A percentile compares a stretch with the other conserved stretches of the same genome.
Evolutionary conservation across 2,797 vertebrate species (phyloP).

Genomic region (Chloroceryle amazona): DNA sequence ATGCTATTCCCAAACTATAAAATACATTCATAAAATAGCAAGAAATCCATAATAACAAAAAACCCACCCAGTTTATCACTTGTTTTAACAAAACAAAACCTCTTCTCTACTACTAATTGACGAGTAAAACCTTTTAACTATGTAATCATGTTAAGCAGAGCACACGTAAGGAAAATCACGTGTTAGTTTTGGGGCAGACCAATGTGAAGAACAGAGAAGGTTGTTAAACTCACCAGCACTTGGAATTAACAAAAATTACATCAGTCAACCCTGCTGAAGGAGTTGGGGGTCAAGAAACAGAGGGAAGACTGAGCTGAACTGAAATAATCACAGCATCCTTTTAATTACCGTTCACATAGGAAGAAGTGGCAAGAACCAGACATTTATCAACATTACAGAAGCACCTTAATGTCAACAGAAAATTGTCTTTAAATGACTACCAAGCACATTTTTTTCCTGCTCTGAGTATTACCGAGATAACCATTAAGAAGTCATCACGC

Average conservation of each 20-base stretch:
- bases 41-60: neutral
- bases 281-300: neutral
- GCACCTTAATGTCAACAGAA: constrained; percentile 1
- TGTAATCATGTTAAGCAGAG: neutral
- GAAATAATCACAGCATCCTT: neutral
- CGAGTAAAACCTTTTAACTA: neutral
- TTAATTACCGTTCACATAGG: constrained; percentile 35
- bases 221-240: neutral
- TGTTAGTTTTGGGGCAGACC: neutral
- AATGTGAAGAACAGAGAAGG: neutral
- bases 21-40: neutral
- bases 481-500: constrained; percentile 46
- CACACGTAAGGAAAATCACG: neutral
- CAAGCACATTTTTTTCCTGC: neutral
- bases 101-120: neutral
- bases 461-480: neutral
- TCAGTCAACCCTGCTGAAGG: neutral
- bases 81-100: neutral
- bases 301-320: neutral
- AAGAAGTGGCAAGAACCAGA: neutral
- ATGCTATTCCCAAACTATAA: neutral
- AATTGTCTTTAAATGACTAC: constrained; percentile 52
- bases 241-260: neutral
- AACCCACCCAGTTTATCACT: neutral
- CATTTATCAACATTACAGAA: constrained; percentile 17